Conservation (phyloP, 1,140 invertebrate genomes). For the Sitodiplosis mosellana region DNA sequence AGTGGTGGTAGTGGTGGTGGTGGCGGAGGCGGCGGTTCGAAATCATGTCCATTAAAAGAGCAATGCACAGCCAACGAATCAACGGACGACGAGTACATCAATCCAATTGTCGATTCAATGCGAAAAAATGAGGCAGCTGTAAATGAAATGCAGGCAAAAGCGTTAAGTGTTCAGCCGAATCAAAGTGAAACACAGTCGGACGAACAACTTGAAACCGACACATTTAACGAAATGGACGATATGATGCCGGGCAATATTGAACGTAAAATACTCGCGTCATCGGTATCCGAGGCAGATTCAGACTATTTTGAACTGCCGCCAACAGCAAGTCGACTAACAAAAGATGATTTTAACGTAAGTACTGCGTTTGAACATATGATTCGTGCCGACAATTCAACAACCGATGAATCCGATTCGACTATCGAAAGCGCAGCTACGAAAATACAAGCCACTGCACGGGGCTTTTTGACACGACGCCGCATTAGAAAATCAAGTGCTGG, state of each 20-base stretch:
- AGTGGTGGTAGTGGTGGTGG: too few relatives aligned
- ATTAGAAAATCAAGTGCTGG: slow-evolving; percentile 16
- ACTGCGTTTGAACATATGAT: slow-evolving; percentile 15
- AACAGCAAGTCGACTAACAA: slow-evolving; percentile 1
- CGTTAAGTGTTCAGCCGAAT: background rate
- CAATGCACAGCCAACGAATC: too few relatives aligned
- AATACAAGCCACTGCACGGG: slow-evolving; percentile 17
- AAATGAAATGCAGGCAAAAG: background rate
- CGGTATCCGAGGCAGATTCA: slow-evolving; percentile 20
- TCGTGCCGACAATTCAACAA: slow-evolving; percentile 7
- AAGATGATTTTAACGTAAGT: slow-evolving; percentile 17
- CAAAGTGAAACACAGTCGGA: background rate
- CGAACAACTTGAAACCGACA: slow-evolving; percentile 1
- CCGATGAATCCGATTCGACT: slow-evolving; percentile 20
- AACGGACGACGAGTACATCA: background rate
- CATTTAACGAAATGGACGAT: background rate
- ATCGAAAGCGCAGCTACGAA: slow-evolving; percentile 21
- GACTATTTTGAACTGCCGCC: slow-evolving; percentile 8
- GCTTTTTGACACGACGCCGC: slow-evolving; percentile 14
- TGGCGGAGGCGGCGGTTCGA: too few relatives aligned
- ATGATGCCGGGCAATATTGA: slow-evolving; percentile 13
- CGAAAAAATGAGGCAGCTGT: background rate
- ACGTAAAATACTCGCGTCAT: slow-evolving; percentile 22
- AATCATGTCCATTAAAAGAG: too few relatives aligned
- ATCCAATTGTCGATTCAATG: background rate